Base-by-base conservation (phyloP, 2,888 invertebrate species). In the Empis stercorea region DNA sequence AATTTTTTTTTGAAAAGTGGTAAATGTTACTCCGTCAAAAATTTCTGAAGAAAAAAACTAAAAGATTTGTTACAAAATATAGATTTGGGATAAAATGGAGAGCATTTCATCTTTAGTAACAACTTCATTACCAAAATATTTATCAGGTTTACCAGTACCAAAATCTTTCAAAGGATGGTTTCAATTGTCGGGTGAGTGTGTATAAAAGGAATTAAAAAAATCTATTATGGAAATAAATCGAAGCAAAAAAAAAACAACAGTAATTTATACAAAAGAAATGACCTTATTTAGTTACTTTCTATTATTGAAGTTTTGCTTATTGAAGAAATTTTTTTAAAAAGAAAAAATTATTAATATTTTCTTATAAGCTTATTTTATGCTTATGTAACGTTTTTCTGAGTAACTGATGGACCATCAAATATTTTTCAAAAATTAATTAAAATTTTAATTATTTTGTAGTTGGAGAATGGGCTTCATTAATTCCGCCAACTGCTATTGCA, bases 121-220 rank as follows among this genome's bases (percentile, higher is more conserved):
- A 72, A 79, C 79, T 52, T 78, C 82, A 39, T 68, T 92, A 56
- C 91, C 92, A 6, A 83, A 87, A 69, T 93, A 93, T 73, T 75
- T 93, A 58, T 74, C 85, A 47, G 77, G 76, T 63, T 73, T 93
- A 54, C 93, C 92, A 16, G 80, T 93, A 65, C 92, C 93, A 10
- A 81, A 87, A 62, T 75, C 81, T 13, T 68, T 91, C 55, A 81
- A 84, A 53, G 92, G 92, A 63, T 87, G 89, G 84, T 88, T 91
- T 68, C 79, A 76, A 59, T 75, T 92, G 54, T 83, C 88, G 71
- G 75, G 92, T 91, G 75, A 75, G 75, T 71, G 57, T 16, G 53
- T 46, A 41, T 40, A 10, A 27, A 6, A 7, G 7, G 9, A 27
- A 6, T 27, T 27, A 6, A 7, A n/a, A n/a, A n/a, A n/a, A n/a